These are phyloP conservation scores for Eristalis intricaria DNA, from an alignment of 2,888 invertebrate genomes.

Conservation along the genomic window DNA sequence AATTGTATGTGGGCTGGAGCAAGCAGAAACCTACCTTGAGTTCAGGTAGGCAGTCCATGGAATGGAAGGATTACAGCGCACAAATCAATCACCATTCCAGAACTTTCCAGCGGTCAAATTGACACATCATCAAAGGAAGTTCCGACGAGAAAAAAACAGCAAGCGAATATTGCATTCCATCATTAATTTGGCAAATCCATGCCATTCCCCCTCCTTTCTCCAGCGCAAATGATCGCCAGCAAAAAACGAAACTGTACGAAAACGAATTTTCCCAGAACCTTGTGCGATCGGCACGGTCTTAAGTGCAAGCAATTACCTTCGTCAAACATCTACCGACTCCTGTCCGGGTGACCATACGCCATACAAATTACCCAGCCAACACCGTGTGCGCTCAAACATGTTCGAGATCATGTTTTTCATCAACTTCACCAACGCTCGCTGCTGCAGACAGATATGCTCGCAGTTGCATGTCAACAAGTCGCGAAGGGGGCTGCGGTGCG, in stretches of 20 bases:
- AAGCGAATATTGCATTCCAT: neutral
- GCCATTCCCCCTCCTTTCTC: neutral
- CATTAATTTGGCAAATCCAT: neutral
- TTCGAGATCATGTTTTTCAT: neutral
- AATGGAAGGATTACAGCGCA: neutral
- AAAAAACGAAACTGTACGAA: neutral
- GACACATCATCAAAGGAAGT: neutral
- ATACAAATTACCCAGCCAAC: neutral
- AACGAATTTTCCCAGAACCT: neutral
- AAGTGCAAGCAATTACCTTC: neutral
- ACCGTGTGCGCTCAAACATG: neutral
- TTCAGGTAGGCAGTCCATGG: too few relatives aligned
- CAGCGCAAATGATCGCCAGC: neutral
- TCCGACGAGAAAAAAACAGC: neutral
- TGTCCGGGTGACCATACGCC: neutral
- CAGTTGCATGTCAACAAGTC: constrained; percentile 26
- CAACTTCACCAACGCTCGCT: neutral
- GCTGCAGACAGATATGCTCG: neutral
- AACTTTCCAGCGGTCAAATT: neutral
- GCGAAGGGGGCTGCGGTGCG: neutral
- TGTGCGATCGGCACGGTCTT: neutral
- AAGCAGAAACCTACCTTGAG: too few relatives aligned
- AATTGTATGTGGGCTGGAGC: neutral
- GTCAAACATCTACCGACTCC: neutral
- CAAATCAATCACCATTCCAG: neutral